Evolutionary conservation across 2,888 invertebrate genomes (phyloP).

Genomic region (Rhorus exstirpatorius): DNA sequence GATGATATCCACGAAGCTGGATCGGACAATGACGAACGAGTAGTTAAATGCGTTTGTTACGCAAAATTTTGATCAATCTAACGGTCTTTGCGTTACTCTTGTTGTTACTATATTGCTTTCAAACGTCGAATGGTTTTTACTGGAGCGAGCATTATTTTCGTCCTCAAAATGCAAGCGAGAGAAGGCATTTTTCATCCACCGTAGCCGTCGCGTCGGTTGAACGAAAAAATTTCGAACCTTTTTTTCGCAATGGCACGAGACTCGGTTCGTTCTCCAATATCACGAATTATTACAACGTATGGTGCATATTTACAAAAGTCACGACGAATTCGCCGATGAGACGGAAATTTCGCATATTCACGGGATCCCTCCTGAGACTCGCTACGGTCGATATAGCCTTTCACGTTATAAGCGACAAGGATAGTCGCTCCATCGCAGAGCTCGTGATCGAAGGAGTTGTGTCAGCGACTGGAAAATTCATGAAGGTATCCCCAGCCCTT

Average conservation of each 20-base stretch:
- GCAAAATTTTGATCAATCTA: constrained; percentile 82
- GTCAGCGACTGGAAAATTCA: constrained; percentile 80
- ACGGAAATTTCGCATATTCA: constrained; percentile 87
- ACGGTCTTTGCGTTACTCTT: constrained; percentile 78
- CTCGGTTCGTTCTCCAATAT: constrained; percentile 19
- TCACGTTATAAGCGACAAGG: constrained; percentile 89
- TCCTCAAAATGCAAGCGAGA: constrained; percentile 71
- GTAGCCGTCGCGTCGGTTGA: constrained; percentile 45
- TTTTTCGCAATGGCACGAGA: constrained; percentile 30
- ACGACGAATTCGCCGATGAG: constrained; percentile 87
- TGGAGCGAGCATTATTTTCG: constrained; percentile 70
- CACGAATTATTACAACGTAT: constrained; percentile 85
- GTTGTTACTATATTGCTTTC: constrained; percentile 82
- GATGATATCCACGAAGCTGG: constrained; percentile 40
- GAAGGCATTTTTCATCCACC: constrained; percentile 74
- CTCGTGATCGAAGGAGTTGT: constrained; percentile 86
- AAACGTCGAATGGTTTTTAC: constrained; percentile 78
- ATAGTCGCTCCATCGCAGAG: constrained; percentile 87
- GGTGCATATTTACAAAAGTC: constrained; percentile 89
- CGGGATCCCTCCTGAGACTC: constrained; percentile 86
- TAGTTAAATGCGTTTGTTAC: constrained; percentile 84
- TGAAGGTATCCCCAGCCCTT: no score
- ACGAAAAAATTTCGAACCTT: constrained; percentile 16
- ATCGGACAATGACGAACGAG: constrained; percentile 72
- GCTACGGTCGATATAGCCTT: constrained; percentile 87